These are phyloP conservation scores for Condylostylus longicornis DNA, from an alignment of 1,140 invertebrate species.

Conservation along the genomic window DNA sequence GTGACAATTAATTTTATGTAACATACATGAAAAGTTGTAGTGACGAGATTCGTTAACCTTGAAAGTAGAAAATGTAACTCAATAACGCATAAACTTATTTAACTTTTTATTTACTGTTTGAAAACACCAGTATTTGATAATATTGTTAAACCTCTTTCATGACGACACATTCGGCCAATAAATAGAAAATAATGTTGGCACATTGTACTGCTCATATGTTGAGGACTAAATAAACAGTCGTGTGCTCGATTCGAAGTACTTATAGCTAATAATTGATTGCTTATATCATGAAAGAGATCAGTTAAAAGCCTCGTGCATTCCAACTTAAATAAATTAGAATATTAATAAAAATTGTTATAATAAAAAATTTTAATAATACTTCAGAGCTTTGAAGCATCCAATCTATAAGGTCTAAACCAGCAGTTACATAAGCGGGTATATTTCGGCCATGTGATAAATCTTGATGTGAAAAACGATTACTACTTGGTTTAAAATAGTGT, in stretches of 20 bases:
- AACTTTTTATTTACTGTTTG: conserved; percentile 41
- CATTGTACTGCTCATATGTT: conserved; percentile 71
- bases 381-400: conserved; percentile 48
- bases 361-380: conserved; percentile 16
- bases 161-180: conserved; percentile 69
- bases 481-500: conserved; percentile 75
- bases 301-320: conserved; percentile 48
- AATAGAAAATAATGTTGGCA: conserved; percentile 90
- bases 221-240: conserved; percentile 77
- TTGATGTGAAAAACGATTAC: conserved; percentile 68
- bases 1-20: conserved; percentile 87
- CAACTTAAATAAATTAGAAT: conserved; percentile 19
- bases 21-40: conserved; percentile 72
- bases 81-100: conserved; percentile 3
- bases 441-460: conserved; percentile 37
- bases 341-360: background rate
- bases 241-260: conserved; percentile 57
- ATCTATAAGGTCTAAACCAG: conserved; percentile 62
- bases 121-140: conserved; percentile 67
- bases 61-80: conserved; percentile 15
- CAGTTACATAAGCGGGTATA: conserved; percentile 47
- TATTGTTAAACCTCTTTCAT: conserved; percentile 51
- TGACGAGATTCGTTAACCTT: conserved; percentile 64
- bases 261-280: conserved; percentile 57
- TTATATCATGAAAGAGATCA: conserved; percentile 69